These are phyloP conservation scores for Sprattus sprattus DNA, from an alignment of 2,113 vertebrate genomes.

Conservation along the genomic window DNA sequence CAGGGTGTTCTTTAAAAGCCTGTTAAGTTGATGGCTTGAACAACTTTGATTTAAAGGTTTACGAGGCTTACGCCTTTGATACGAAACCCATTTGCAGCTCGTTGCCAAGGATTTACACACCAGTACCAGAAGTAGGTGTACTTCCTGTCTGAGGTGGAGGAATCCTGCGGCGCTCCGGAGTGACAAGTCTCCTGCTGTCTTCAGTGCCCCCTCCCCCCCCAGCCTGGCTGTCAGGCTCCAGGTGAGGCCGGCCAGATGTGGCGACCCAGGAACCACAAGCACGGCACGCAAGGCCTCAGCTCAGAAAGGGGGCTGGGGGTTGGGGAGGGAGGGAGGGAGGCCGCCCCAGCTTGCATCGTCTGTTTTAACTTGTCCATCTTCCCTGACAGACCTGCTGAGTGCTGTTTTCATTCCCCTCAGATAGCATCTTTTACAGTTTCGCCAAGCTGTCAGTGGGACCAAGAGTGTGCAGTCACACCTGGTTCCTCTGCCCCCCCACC, in stretches of 20 bases:
- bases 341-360: conserved; percentile 56
- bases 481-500: conserved; percentile 54
- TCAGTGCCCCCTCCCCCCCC: conserved; percentile 46
- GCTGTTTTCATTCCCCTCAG: conserved; percentile 66
- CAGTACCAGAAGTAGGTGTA: neutral
- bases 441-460: conserved; percentile 62
- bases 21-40: neutral
- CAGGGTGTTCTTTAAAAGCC: neutral
- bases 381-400: conserved; percentile 65
- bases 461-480: conserved; percentile 54
- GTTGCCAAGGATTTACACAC: conserved; percentile 8
- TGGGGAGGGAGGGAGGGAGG: conserved; percentile 29
- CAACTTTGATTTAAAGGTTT: neutral
- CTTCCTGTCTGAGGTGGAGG: neutral
- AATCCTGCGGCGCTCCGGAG: conserved; percentile 44
- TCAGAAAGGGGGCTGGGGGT: conserved; percentile 46
- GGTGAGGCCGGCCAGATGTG: conserved; percentile 71
- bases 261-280: conserved; percentile 57
- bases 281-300: conserved; percentile 55
- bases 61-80: neutral
- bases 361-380: conserved; percentile 73
- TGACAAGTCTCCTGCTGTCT: conserved; percentile 63
- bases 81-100: neutral
- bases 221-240: conserved; percentile 55
- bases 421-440: conserved; percentile 74